These are phyloP conservation scores for Eriocheir sinensis DNA, from an alignment of 1,140 invertebrate species.

Conservation along the genomic window DNA sequence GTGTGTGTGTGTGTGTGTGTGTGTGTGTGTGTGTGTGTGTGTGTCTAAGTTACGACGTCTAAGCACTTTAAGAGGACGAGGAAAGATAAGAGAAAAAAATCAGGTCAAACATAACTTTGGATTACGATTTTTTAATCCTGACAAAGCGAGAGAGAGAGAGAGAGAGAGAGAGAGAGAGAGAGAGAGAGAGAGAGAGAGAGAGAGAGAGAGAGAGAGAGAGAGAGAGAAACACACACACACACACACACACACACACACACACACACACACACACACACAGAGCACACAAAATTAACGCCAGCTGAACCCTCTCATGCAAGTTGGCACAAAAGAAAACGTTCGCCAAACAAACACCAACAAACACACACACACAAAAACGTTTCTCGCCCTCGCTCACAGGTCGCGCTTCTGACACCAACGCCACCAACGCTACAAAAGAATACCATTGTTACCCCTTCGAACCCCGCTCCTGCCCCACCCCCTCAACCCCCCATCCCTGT, in stretches of 20 bases:
- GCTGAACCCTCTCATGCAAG: too few relatives aligned
- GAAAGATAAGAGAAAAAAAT: neutral
- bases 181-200: too few relatives aligned
- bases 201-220: too few relatives aligned
- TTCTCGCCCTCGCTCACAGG: neutral
- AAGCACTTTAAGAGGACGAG: too few relatives aligned
- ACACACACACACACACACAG: neutral
- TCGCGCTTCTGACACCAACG: neutral
- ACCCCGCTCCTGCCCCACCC: neutral
- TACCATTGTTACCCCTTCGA: neutral
- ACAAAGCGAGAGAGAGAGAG: too few relatives aligned
- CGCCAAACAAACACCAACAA: neutral
- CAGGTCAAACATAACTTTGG: too few relatives aligned
- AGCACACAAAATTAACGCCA: too few relatives aligned
- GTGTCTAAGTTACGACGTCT: too few relatives aligned
- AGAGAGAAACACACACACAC: neutral
- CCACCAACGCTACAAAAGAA: neutral
- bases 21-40: conserved; percentile 14
- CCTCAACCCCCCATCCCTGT: too few relatives aligned
- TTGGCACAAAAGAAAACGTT: too few relatives aligned
- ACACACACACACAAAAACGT: neutral
- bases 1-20: neutral
- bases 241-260: neutral
- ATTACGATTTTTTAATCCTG: too few relatives aligned
- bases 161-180: too few relatives aligned